Conservation (phyloP, 2,888 invertebrate genomes). For the Xestoiulus laeticollis region DNA sequence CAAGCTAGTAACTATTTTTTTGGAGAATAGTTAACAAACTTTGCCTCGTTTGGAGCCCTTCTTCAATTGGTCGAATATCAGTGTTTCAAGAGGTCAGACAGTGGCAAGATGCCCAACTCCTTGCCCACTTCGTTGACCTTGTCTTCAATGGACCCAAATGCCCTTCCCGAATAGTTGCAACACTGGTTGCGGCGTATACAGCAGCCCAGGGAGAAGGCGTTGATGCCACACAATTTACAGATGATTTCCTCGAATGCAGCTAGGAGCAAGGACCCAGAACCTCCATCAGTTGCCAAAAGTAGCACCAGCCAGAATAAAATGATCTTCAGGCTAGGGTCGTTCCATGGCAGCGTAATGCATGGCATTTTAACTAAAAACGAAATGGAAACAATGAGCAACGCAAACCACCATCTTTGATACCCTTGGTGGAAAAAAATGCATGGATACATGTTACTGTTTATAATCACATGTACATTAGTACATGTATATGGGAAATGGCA, state of each 20-base stretch:
- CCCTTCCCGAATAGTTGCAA: constrained; percentile 49
- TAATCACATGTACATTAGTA: no score
- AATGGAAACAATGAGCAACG: background rate
- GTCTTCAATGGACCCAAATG: constrained; percentile 52
- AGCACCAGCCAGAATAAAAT: background rate
- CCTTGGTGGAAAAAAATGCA: no score
- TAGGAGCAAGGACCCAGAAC: background rate
- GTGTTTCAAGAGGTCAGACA: background rate
- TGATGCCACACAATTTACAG: constrained; percentile 49
- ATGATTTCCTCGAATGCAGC: constrained; percentile 36
- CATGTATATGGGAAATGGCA: no score
- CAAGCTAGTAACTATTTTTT: no score
- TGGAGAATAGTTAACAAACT: no score
- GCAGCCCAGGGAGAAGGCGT: constrained; percentile 46
- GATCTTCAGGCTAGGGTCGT: background rate
- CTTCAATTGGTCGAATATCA: background rate
- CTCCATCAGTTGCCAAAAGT: background rate
- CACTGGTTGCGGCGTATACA: constrained; percentile 50
- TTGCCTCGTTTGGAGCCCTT: no score
- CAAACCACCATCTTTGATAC: no score
- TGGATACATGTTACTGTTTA: no score
- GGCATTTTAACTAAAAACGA: background rate
- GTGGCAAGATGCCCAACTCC: constrained; percentile 47
- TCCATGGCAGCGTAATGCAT: background rate
- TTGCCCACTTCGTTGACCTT: constrained; percentile 40